Percentiles rank a stretch among this genome's conserved stretches.
Conservation (phyloP, 2,113 vertebrate genomes). For the Lamprologus callipterus region DNA sequence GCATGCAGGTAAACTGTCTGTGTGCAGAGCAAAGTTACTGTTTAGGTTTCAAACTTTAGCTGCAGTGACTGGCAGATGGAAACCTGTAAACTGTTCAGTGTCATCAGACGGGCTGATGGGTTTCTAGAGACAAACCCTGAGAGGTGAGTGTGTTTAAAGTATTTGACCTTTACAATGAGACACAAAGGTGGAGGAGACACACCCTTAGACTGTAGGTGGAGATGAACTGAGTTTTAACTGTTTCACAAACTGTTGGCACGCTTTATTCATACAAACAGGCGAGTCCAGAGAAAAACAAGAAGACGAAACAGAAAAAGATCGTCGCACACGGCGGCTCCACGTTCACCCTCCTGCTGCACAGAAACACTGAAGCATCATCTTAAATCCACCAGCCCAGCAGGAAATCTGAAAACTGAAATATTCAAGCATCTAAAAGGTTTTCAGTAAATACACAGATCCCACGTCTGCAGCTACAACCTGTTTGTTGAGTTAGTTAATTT, state of each 20-base stretch:
- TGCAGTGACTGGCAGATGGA: background rate
- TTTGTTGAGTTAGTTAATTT: background rate
- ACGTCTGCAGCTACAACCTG: background rate
- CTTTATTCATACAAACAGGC: background rate
- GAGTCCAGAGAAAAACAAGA: background rate
- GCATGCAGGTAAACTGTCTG: background rate
- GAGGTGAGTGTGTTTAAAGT: background rate
- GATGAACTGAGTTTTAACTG: background rate
- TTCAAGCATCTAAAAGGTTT: background rate
- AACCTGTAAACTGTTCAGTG: background rate
- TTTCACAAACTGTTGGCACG: background rate
- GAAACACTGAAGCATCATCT: background rate
- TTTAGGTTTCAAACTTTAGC: background rate
- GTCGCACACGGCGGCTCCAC: background rate
- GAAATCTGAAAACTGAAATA: background rate
- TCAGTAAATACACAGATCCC: background rate
- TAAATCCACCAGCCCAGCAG: background rate
- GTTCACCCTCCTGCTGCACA: background rate
- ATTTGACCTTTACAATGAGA: background rate
- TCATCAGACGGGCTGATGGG: background rate
- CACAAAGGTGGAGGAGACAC: background rate
- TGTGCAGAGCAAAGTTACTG: background rate
- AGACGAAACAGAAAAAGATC: background rate
- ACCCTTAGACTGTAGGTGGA: background rate
- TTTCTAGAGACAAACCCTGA: rapidly evolving